These are phyloP conservation scores for Cephalopterus ornatus DNA, from an alignment of 2,113 vertebrate species.

Conservation along the genomic window DNA sequence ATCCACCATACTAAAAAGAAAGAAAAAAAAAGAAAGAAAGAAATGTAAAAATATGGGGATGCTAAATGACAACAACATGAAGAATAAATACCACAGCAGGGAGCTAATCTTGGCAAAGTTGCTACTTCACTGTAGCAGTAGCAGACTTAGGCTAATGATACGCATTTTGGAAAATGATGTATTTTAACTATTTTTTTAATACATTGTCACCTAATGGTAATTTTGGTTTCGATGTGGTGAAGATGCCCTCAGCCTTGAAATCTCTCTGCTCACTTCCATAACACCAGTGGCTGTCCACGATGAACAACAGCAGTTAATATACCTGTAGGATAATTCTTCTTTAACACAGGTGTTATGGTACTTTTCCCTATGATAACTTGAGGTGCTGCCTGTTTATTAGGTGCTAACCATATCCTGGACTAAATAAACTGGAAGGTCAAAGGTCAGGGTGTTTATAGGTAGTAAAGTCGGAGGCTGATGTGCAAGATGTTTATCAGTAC, in stretches of 20 bases:
- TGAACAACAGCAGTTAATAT: neutral
- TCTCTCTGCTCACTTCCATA: neutral
- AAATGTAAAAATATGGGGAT: neutral
- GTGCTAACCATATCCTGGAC: conserved; percentile 66
- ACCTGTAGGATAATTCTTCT: neutral
- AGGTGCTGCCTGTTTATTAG: conserved; percentile 65
- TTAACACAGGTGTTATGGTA: neutral
- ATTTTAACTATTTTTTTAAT: neutral
- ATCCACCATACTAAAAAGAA: neutral
- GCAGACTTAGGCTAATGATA: neutral
- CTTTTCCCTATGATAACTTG: conserved; percentile 41
- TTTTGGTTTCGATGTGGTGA: neutral
- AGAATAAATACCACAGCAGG: neutral
- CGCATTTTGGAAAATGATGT: neutral
- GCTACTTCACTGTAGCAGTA: neutral
- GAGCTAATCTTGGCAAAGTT: neutral
- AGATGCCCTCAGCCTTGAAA: neutral
- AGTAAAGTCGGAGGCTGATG: conserved; percentile 53
- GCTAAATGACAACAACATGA: accelerated
- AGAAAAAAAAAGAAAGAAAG: neutral
- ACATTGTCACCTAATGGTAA: neutral
- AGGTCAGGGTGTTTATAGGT: conserved; percentile 68
- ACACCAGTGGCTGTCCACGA: neutral
- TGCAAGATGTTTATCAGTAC: conserved; percentile 62
- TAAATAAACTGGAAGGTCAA: conserved; percentile 63